Conservation (phyloP, 2,888 invertebrate species). For the Crossocerus cetratus region DNA sequence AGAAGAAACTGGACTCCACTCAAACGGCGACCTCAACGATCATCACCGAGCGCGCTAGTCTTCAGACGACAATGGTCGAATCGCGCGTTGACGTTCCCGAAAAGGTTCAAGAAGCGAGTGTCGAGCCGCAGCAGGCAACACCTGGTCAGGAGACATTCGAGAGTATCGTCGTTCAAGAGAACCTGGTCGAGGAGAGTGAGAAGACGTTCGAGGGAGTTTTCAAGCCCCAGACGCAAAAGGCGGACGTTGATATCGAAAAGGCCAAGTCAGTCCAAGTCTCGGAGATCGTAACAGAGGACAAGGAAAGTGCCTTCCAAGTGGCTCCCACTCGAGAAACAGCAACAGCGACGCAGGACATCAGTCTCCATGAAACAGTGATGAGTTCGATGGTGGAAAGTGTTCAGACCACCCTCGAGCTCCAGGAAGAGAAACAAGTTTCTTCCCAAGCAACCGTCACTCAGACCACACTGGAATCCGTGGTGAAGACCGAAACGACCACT, state of each 20-base stretch:
- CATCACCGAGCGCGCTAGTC: slow-evolving; percentile 60
- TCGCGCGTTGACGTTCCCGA: slow-evolving; percentile 69
- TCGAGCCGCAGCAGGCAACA: slow-evolving; percentile 75
- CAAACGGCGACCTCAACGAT: slow-evolving; percentile 67
- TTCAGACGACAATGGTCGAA: slow-evolving; percentile 69
- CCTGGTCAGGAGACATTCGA: slow-evolving; percentile 78
- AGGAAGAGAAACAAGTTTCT: slow-evolving; percentile 55
- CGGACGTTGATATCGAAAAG: slow-evolving; percentile 76
- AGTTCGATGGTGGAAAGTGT: slow-evolving; percentile 63
- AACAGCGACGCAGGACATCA: slow-evolving; percentile 58
- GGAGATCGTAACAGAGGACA: slow-evolving; percentile 72
- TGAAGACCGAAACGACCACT: slow-evolving; percentile 67
- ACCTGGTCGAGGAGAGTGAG: slow-evolving; percentile 75
- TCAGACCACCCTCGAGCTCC: slow-evolving; percentile 60
- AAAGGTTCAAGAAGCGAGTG: slow-evolving; percentile 55
- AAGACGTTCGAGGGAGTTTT: slow-evolving; percentile 72
- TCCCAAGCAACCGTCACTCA: slow-evolving; percentile 64
- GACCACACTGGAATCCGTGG: slow-evolving; percentile 58
- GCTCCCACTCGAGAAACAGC: slow-evolving; percentile 41
- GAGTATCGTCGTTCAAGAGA: slow-evolving; percentile 80
- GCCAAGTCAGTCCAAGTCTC: slow-evolving; percentile 73
- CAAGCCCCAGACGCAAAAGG: slow-evolving; percentile 74
- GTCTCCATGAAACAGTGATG: slow-evolving; percentile 59
- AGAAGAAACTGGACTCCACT: slow-evolving; percentile 67
- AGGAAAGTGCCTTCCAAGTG: slow-evolving; percentile 67